Base-by-base conservation (phyloP, 2,888 invertebrate species). In the Sinotaia quadrata region DNA sequence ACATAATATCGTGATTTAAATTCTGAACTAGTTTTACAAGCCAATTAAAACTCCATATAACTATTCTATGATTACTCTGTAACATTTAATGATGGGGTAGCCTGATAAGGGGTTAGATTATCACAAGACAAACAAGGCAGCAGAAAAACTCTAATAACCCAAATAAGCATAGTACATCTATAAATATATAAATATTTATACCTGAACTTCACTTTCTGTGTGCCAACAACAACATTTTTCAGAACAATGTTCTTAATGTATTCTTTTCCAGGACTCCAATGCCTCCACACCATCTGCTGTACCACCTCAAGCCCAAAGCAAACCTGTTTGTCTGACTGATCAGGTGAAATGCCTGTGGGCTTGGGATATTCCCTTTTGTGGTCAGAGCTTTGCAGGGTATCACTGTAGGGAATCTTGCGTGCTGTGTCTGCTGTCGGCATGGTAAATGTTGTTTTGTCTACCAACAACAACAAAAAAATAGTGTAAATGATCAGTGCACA, bases 261-360 rank as follows among this genome's bases (percentile, higher is more conserved):
- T 69, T 88, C 87, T 69, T 80, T 76, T 7, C 88, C 88, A 18
- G 86, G 85, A 60, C 86, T 84, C 88, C 88, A 88, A 41, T 84
- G 84, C 62, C 83, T 84, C 84, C 85, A 88, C 4, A 81, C 78
- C 31, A 88, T 72, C 52, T 79, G 76, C 12, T 79, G 73, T 1
- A 74, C 75, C 2, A 86, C 86, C 73, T 88, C 87, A 58, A 88
- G 80, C 18, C 88, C 88, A 68, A 75, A 74, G 29, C 75, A 52
- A 33, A 60, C 62, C 27, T 34, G 56, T 31, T 73, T 70, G 29
- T 73, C 70, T 1, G 52, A 41, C 33, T 70, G 66, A 7, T 65
- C 41, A 1, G 70, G 71, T 2, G 69, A 66, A 47, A 68, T 56
- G 34, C 59, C 67, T 12, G 60, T 52, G 10, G 69, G 67, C 7